Conservation (phyloP, 1,140 invertebrate genomes). For the Drosophila sucinea region DNA sequence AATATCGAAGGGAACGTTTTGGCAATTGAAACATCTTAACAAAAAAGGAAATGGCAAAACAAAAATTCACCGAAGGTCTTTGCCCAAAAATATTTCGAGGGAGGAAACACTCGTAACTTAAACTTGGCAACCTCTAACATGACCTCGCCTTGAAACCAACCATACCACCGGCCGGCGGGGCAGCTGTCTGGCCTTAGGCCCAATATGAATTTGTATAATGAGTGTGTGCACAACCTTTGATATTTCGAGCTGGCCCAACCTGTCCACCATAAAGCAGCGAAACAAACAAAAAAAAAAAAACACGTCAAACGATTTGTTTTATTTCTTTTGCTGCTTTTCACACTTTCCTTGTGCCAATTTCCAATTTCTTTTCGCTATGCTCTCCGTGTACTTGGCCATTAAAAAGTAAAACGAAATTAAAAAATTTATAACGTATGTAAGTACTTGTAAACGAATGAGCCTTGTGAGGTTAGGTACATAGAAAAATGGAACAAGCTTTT, state of each 20-base stretch:
- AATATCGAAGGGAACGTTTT: conserved; percentile 29
- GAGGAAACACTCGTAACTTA: conserved; percentile 23
- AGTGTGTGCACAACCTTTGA: conserved; percentile 74
- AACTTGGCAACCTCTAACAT: conserved; percentile 50
- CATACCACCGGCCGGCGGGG: conserved; percentile 24
- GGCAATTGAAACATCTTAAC: conserved; percentile 24
- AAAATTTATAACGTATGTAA: conserved; percentile 39
- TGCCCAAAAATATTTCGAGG: not conserved
- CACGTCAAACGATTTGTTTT: conserved; percentile 54
- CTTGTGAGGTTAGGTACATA: conserved; percentile 15
- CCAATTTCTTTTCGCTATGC: conserved; percentile 68
- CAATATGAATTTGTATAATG: conserved; percentile 70
- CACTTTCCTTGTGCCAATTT: conserved; percentile 78
- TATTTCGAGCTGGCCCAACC: conserved; percentile 64
- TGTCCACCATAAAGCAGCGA: conserved; percentile 46
- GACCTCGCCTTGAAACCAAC: conserved; percentile 58
- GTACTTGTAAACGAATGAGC: conserved; percentile 27
- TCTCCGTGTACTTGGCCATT: conserved; percentile 22
- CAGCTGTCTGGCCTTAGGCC: conserved; percentile 24
- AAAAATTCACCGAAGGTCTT: conserved; percentile 30
- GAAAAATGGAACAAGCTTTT: conserved; percentile 19
- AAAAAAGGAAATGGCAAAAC: conserved; percentile 24
- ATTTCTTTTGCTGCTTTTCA: conserved; percentile 69
- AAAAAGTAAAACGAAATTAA: conserved; percentile 60
- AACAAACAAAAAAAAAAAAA: conserved; percentile 14